Conservation (phyloP, 2,888 invertebrate species). For the Idaea aversata region DNA sequence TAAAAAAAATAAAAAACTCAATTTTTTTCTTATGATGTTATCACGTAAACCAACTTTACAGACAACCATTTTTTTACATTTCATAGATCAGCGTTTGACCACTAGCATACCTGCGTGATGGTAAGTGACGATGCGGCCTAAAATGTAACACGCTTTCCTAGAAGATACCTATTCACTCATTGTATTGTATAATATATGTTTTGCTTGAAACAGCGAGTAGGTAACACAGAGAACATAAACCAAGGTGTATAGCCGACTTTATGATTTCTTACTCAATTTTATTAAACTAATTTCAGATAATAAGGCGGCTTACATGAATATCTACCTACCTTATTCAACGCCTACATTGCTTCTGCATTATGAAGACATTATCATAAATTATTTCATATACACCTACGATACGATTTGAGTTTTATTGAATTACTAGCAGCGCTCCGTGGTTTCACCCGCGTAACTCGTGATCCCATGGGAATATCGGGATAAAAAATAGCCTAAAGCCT, state of each 20-base stretch:
- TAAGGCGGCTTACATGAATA: neutral
- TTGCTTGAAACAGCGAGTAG: neutral
- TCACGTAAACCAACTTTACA: no score
- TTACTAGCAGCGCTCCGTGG: no score
- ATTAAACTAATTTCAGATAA: conserved; percentile 2
- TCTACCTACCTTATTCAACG: neutral
- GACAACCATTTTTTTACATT: no score
- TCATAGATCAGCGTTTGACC: no score
- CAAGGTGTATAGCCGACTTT: neutral
- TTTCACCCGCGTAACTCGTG: no score
- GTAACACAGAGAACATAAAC: neutral
- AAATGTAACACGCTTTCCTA: neutral
- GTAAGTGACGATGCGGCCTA: no score
- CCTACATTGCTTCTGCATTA: conserved; percentile 1
- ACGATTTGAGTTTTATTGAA: conserved; percentile 4
- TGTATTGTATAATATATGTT: neutral
- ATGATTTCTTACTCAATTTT: neutral
- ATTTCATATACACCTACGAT: conserved; percentile 10
- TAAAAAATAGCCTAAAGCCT: no score
- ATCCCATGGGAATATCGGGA: no score
- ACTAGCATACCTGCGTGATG: no score
- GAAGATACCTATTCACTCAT: neutral
- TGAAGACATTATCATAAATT: neutral
- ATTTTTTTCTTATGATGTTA: no score
- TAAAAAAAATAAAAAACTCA: no score